phyloP scores from a whole-genome alignment of 2,888 invertebrate species.

The Nezara viridula region DNA sequence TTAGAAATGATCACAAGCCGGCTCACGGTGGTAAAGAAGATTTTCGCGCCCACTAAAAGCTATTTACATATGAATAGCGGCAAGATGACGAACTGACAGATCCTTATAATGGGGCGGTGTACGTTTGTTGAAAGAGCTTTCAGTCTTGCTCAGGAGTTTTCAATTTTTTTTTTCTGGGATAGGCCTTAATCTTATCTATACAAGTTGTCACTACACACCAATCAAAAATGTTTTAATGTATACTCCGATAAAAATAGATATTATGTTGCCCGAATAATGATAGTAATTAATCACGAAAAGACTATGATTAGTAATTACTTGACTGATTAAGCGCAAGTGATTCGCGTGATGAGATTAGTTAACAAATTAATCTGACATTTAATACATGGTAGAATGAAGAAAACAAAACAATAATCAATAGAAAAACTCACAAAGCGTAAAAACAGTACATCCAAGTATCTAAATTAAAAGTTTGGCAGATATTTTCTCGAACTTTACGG shows the following conservation, averaged over 20 bases:
- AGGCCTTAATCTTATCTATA: too few relatives aligned
- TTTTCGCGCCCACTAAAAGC: background rate
- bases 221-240: background rate
- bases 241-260: background rate
- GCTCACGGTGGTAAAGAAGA: background rate
- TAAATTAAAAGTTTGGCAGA: too few relatives aligned
- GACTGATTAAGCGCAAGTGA: too few relatives aligned
- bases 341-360: too few relatives aligned
- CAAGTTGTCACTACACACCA: background rate
- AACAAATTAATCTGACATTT: too few relatives aligned
- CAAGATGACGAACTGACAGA: constrained; percentile 19
- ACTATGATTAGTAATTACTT: too few relatives aligned
- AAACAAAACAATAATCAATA: too few relatives aligned
- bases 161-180: background rate
- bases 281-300: too few relatives aligned
- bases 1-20: background rate
- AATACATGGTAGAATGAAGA: too few relatives aligned
- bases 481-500: too few relatives aligned
- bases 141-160: background rate
- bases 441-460: too few relatives aligned
- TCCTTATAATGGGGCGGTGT: background rate
- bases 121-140: background rate
- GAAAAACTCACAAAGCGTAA: too few relatives aligned
- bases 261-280: background rate
- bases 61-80: constrained; percentile 29